Conservation (phyloP, 2,888 invertebrate genomes). For the Gerosis bhagava region DNA sequence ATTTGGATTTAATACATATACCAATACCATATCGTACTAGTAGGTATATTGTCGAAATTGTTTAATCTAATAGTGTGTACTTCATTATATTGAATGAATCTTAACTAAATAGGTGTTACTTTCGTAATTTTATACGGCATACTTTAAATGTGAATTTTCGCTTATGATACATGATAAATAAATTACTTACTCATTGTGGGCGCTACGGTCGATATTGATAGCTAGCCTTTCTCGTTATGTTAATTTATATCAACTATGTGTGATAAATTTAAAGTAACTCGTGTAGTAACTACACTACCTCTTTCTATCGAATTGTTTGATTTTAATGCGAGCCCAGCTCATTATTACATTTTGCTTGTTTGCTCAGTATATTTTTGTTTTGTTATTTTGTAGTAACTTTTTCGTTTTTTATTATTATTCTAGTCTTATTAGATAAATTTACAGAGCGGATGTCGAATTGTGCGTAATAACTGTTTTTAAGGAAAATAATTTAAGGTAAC, state of each 20-base stretch:
- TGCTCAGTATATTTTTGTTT: slow-evolving; percentile 65
- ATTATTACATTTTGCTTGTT: slow-evolving; percentile 59
- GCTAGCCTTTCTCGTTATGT: slow-evolving; percentile 47
- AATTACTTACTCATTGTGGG: slow-evolving; percentile 40
- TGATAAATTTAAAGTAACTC: slow-evolving; percentile 59
- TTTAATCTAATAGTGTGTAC: no score
- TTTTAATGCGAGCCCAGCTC: slow-evolving; percentile 71
- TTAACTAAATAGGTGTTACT: no score
- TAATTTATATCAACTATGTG: no score
- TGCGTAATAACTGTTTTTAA: slow-evolving; percentile 41
- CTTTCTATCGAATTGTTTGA: slow-evolving; percentile 58
- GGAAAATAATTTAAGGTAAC: slow-evolving; percentile 44
- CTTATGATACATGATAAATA: no score
- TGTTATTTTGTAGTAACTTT: slow-evolving; percentile 52
- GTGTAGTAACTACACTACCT: slow-evolving; percentile 80
- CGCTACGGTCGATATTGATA: slow-evolving; percentile 41
- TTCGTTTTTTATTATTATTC: slow-evolving; percentile 50
- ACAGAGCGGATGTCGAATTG: slow-evolving; percentile 38
- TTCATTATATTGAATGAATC: no score
- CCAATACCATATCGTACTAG: no score
- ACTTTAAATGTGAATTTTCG: no score
- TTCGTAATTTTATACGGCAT: no score
- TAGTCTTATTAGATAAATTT: slow-evolving; percentile 64
- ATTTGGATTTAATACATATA: no score
- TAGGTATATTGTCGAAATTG: no score